Evolutionary conservation across 2,113 vertebrate species (phyloP), one percentile per base, ranked within the genome.

Genomic region (Dipodomys merriami): DNA sequence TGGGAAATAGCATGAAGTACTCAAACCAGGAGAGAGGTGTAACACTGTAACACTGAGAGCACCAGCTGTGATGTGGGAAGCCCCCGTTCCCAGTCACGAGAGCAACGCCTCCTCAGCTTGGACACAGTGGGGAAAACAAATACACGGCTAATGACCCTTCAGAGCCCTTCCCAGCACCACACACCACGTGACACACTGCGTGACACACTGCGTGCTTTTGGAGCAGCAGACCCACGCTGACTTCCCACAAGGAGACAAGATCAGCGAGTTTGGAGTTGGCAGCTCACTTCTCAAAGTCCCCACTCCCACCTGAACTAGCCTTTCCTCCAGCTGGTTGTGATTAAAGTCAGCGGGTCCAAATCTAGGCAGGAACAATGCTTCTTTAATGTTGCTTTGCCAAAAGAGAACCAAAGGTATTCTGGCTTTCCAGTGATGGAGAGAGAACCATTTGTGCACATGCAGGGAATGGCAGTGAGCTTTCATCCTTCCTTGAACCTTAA

Each of bases 401-500:
- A 92, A 85, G 62, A 91, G 69, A 90, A 90, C 46, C 67, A 82
- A 91, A 91, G 62, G 15, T 62, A 91, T 86, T 64, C 35, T 82
- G 78, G 65, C 68, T 39, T 30, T 90, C 12, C 1, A 16, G 35
- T 49, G 57, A 86, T 12, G 87, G 69, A 94, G 64, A 91, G 49
- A 89, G 16, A 74, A 74, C 76, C 57, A 67, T 79, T 91, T 87
- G 86, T 92, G 73, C 9, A 67, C 25, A 33, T 72, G 72, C 68
- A 22, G 39, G 81, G 77, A 83, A 84, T 23, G 29, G 65, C 46
- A 84, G 27, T 81, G 9, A 90, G 39, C 68, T 96, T 97, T 85
- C 60, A 95, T 53, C 22, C 84, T 91, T 93, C 92, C 35, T 30
- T 95, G 91, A 95, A 81, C 81, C 95, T 92, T 95, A 83, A 7